Evolutionary conservation across 1,140 invertebrate species (phyloP), one percentile per base, ranked within the genome.

Genomic region (Aphaenogaster ashmeadi): DNA sequence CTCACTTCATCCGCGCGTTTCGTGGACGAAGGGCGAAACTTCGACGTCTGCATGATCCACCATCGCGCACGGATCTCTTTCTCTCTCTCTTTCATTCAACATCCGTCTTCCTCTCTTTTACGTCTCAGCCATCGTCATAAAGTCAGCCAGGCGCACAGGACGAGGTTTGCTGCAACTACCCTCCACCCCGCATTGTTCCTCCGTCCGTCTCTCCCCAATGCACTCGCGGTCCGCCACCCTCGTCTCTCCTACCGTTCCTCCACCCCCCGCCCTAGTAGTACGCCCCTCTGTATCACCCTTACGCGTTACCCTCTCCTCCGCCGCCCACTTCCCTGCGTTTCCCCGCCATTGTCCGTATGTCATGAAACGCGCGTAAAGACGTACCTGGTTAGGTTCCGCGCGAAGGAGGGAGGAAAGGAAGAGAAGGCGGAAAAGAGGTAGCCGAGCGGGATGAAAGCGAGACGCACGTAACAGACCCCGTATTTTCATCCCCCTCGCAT

Each of bases 111-210:
- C 79, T 86, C 88, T 90, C 81, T 91, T 90, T 91, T 93, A 93
- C 79, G 84, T 91, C 87, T 58, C 87, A 86, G 87, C 92, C 94
- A 92, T 93, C 92, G 92, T 94, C 94, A 92, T 94, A 94, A 94
- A 94, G 91, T 94, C 94, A 94, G 93, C 87, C 92, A 90, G 92
- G 92, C 93, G 93, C 87, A 92, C 88, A 89, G 90, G 89, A 93
- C 90, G 91, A 91, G 91, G 75, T 89, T 89, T 83, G 90, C 86
- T 86, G 88, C 91, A 88, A 80, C 79, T 86, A 75, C 74, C 88
- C 72, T 81, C 33, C 72, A 71, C 13, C 75, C 67, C 74, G 66
- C 87, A 86, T 91, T 86, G 69, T 89, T 72, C 72, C 87, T 64
- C 64, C 77, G n/a, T 71, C 67, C 64, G 33, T 89, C 86, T 87